Evolutionary conservation across 2,797 vertebrate genomes (phyloP).

Genomic region (Coregonus ussuriensis): DNA sequence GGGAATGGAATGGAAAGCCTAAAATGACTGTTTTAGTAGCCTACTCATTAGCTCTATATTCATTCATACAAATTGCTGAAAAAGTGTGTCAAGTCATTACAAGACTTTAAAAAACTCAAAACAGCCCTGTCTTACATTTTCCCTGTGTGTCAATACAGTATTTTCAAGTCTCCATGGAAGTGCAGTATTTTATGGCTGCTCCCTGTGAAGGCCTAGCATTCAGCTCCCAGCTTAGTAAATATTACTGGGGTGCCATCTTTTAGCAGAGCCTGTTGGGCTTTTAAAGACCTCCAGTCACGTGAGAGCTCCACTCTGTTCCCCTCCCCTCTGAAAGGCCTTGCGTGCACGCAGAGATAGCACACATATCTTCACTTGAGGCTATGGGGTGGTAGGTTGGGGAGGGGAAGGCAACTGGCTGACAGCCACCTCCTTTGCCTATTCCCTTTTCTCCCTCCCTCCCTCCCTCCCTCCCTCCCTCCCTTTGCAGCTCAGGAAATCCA

Average conservation of each 20-base stretch:
- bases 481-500: constrained; percentile 70
- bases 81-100: neutral
- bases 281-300: constrained; percentile 37
- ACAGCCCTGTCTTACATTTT: neutral
- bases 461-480: constrained; percentile 33
- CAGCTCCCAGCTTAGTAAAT: constrained; percentile 1
- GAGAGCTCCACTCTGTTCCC: constrained; percentile 52
- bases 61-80: neutral
- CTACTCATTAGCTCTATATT: neutral
- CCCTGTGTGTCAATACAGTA: neutral
- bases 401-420: constrained; percentile 68
- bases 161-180: neutral
- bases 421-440: constrained; percentile 72
- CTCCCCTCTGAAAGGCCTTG: constrained; percentile 67
- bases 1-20: neutral
- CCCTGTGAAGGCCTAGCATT: neutral
- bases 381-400: neutral
- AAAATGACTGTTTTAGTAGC: constrained; percentile 4
- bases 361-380: constrained; percentile 44
- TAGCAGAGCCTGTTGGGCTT: constrained; percentile 49
- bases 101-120: neutral
- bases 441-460: constrained; percentile 57
- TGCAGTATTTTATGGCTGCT: neutral
- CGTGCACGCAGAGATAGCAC: constrained; percentile 72
- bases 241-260: constrained; percentile 46